A percentile compares a stretch with the other conserved stretches of the same genome.
Conservation (phyloP, 2,888 invertebrate genomes). For the Athalia cordata region DNA sequence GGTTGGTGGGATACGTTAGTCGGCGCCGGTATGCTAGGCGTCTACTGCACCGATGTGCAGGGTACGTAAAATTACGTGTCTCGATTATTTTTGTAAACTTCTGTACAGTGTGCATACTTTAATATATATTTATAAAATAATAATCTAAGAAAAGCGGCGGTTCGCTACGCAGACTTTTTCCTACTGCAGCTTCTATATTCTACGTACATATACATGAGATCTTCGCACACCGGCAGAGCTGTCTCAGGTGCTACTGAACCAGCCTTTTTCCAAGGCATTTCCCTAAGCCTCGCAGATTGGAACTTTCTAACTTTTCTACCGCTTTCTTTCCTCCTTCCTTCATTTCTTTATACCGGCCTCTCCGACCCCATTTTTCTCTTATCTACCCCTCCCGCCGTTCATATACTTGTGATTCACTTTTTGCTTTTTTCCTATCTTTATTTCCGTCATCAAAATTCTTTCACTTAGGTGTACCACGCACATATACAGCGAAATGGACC, state of each 20-base stretch:
- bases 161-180: conserved; percentile 8
- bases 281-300: conserved; percentile 57
- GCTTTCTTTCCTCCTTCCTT: not conserved
- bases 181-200: not conserved
- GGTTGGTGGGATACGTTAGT: not conserved
- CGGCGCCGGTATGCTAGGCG: not conserved
- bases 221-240: conserved; percentile 45
- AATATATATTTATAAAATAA: not conserved
- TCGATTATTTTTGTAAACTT: conserved; percentile 54
- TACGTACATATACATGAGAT: not conserved
- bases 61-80: conserved; percentile 54
- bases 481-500: no score
- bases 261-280: conserved; percentile 2
- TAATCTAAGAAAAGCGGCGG: conserved; percentile 27
- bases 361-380: not conserved
- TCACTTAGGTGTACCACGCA: not conserved
- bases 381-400: not conserved
- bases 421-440: not conserved
- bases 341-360: not conserved
- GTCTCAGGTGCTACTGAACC: conserved; percentile 56
- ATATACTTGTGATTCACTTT: conserved; percentile 7
- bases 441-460: not conserved
- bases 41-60: not conserved
- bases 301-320: conserved; percentile 56
- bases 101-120: not conserved